phyloP scores from a whole-genome alignment of 2,113 vertebrate genomes.

The Bambusicola thoracicus region DNA sequence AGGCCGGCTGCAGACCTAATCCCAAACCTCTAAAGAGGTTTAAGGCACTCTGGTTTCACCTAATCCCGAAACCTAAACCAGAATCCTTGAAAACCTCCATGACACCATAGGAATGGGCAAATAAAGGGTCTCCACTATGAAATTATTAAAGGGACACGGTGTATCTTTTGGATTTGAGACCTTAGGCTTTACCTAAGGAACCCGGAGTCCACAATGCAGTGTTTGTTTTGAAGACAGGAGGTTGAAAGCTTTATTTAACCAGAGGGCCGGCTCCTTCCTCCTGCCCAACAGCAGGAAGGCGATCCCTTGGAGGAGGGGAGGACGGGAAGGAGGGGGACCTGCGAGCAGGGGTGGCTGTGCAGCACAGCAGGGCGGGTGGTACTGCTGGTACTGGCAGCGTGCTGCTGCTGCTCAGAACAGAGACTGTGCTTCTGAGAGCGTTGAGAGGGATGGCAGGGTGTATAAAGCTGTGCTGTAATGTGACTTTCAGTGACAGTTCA shows the following conservation, averaged over 20 bases:
- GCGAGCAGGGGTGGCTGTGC: no score
- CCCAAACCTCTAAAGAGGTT: slow-evolving; percentile 89
- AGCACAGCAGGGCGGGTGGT: no score
- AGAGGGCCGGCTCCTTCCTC: not conserved
- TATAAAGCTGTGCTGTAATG: not conserved
- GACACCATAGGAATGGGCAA: slow-evolving; percentile 84
- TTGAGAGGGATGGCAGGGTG: not conserved
- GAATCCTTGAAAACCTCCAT: slow-evolving; percentile 85
- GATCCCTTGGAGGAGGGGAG: not conserved
- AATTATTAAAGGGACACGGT: slow-evolving; percentile 85
- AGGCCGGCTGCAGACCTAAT: slow-evolving; percentile 84
- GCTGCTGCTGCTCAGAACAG: slow-evolving; percentile 1
- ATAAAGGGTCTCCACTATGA: slow-evolving; percentile 83
- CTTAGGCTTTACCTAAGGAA: slow-evolving; percentile 67
- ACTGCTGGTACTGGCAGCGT: no score
- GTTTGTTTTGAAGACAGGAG: slow-evolving; percentile 69
- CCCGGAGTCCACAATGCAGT: slow-evolving; percentile 60
- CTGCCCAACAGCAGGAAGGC: not conserved
- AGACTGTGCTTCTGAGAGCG: not conserved
- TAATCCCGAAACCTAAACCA: slow-evolving; percentile 94
- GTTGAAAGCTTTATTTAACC: slow-evolving; percentile 64
- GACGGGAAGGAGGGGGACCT: not conserved
- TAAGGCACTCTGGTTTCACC: slow-evolving; percentile 96
- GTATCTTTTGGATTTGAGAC: slow-evolving; percentile 87
- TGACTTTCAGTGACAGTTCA: slow-evolving; percentile 26